phyloP scores from a whole-genome alignment of 1,140 invertebrate genomes.

The Ephestia elutella region DNA sequence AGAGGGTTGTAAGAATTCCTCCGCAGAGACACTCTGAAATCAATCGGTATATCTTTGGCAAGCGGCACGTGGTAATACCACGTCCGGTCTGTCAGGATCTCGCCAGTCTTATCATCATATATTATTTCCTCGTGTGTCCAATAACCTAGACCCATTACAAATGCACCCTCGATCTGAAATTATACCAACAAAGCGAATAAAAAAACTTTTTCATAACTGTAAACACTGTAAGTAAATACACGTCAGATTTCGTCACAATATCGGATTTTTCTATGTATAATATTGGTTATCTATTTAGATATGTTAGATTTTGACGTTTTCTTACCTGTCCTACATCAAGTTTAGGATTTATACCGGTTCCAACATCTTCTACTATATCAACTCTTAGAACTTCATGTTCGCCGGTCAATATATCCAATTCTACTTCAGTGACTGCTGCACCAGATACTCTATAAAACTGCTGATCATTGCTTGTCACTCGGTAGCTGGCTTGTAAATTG shows the following conservation, averaged over 20 bases:
- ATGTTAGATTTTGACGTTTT: too few relatives aligned
- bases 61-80: slow-evolving; percentile 79
- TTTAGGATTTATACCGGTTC: slow-evolving; percentile 82
- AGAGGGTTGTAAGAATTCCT: slow-evolving; percentile 81
- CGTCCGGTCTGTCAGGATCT: slow-evolving; percentile 81
- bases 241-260: too few relatives aligned
- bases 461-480: slow-evolving; percentile 59
- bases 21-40: slow-evolving; percentile 81
- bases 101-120: slow-evolving; percentile 78
- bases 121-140: slow-evolving; percentile 82
- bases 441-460: slow-evolving; percentile 77
- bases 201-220: neutral
- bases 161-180: slow-evolving; percentile 82
- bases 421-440: slow-evolving; percentile 78
- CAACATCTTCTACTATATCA: slow-evolving; percentile 85
- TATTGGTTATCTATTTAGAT: too few relatives aligned
- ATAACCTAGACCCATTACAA: slow-evolving; percentile 88
- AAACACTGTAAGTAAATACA: too few relatives aligned
- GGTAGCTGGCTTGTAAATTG: slow-evolving; percentile 78
- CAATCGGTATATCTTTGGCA: slow-evolving; percentile 27
- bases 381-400: slow-evolving; percentile 79
- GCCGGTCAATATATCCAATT: slow-evolving; percentile 89
- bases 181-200: too few relatives aligned
- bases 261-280: too few relatives aligned
- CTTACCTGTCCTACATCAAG: slow-evolving; percentile 87